Conservation (phyloP, 1,140 invertebrate species). For the Euglossa dilemma region DNA sequence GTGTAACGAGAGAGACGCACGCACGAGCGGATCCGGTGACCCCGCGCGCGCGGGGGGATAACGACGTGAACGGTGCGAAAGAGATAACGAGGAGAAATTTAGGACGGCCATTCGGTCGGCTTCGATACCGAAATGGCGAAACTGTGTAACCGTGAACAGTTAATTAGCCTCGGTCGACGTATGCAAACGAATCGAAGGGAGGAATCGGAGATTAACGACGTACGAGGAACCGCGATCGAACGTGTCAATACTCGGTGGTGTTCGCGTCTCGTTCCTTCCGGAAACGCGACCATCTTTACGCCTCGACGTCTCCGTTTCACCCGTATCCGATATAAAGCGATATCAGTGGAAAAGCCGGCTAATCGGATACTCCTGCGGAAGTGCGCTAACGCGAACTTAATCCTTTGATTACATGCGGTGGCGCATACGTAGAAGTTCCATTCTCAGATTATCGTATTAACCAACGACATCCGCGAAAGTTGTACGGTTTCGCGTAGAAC, state of each 20-base stretch:
- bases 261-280: background rate
- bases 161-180: slow-evolving; percentile 52
- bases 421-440: background rate
- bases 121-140: slow-evolving; percentile 46
- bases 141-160: slow-evolving; percentile 35
- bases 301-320: no score
- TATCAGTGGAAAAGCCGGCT: background rate
- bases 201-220: background rate
- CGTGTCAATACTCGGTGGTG: background rate
- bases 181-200: slow-evolving; percentile 48
- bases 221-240: background rate
- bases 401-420: slow-evolving; percentile 15
- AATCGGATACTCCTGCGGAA: slow-evolving; percentile 4
- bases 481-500: background rate
- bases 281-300: no score
- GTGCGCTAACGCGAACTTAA: slow-evolving; percentile 10
- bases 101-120: slow-evolving; percentile 10
- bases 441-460: slow-evolving; percentile 8
- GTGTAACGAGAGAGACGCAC: slow-evolving; percentile 18
- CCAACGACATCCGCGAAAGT: background rate
- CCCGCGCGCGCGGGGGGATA: background rate
- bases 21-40: background rate
- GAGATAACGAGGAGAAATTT: slow-evolving; percentile 65
- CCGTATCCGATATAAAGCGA: background rate
- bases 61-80: slow-evolving; percentile 47